Evolutionary conservation across 2,888 invertebrate species (phyloP).

Genomic region (Eupithecia insigniata): DNA sequence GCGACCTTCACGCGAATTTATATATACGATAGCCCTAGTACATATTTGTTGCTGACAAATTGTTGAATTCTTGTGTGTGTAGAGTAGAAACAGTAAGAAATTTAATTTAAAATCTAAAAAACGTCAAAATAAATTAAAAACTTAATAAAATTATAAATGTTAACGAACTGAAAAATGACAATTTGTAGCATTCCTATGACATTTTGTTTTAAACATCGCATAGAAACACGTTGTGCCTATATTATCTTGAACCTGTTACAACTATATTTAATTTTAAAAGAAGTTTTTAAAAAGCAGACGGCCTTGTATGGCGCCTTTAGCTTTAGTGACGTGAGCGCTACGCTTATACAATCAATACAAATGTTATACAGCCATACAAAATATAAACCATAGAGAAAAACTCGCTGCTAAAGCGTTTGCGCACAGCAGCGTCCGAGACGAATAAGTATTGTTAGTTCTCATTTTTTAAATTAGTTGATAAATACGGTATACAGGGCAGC

Average conservation of each 20-base stretch:
- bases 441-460: too few species aligned
- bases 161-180: neutral
- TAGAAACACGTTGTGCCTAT: constrained; percentile 6
- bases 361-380: neutral
- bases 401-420: neutral
- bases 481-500: neutral
- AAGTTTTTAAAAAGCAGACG: constrained; percentile 72
- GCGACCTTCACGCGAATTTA: constrained; percentile 49
- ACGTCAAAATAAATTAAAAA: neutral
- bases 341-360: constrained; percentile 19
- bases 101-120: neutral
- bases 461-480: neutral
- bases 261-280: constrained; percentile 53
- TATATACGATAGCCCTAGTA: constrained; percentile 48
- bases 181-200: neutral
- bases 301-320: constrained; percentile 70
- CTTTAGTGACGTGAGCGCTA: constrained; percentile 47
- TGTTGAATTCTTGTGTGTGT: constrained; percentile 7
- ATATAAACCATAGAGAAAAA: neutral
- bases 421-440: neutral
- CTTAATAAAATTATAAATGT: neutral
- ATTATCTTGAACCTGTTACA: constrained; percentile 6
- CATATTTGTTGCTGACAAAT: constrained; percentile 46
- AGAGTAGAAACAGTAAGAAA: neutral
- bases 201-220: neutral